Evolutionary conservation across 2,113 vertebrate species (phyloP).

Genomic region (Pungitius pungitius): DNA sequence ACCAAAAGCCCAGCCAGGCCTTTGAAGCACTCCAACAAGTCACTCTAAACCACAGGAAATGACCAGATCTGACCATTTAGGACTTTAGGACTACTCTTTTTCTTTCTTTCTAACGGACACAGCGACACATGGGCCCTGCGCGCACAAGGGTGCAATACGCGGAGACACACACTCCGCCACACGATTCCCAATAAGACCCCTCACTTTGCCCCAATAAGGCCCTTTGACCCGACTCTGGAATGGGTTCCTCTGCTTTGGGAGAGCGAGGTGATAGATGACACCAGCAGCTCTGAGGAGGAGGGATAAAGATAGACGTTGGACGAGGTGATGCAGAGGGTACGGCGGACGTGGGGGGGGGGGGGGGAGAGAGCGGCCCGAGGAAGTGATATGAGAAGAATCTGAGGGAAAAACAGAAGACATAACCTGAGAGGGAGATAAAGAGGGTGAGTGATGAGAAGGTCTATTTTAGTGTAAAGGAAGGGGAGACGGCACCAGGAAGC

Average conservation of each 20-base stretch:
- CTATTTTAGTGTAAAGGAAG: conserved; percentile 43
- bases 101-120: not conserved
- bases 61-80: not conserved
- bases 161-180: conserved; percentile 14
- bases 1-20: not conserved
- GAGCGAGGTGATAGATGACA: conserved; percentile 59
- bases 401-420: conserved; percentile 1
- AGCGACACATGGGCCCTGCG: not conserved
- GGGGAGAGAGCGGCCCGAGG: not conserved
- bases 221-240: conserved; percentile 44
- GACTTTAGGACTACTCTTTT: not conserved
- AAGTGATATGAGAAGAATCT: conserved; percentile 44
- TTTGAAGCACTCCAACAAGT: not conserved
- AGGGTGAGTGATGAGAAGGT: conserved; percentile 29
- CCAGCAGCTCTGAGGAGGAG: conserved; percentile 34
- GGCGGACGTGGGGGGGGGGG: not conserved
- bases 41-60: not conserved
- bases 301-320: conserved; percentile 69
- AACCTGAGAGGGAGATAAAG: conserved; percentile 39
- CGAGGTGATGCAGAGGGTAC: conserved; percentile 12
- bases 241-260: conserved; percentile 45
- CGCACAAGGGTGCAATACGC: not conserved
- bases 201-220: conserved; percentile 64
- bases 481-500: conserved; percentile 20
- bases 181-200: conserved; percentile 25